Base-by-base conservation (phyloP, 1,140 invertebrate genomes). In the Chymomyza costata region DNA sequence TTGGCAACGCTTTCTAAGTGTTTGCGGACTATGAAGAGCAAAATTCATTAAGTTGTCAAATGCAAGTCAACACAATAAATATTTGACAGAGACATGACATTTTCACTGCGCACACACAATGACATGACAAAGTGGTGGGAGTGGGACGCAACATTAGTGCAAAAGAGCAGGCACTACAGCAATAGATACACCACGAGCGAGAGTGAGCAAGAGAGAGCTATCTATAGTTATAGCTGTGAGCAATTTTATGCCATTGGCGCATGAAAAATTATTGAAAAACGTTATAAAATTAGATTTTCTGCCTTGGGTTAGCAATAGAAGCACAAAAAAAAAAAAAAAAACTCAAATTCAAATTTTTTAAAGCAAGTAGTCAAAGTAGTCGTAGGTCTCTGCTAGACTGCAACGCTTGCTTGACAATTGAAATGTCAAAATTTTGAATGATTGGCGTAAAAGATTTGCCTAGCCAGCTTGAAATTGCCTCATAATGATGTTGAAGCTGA, bases 1-100 rank as follows among this genome's bases (percentile, higher is more conserved):
- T 5, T 15, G 30, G 43, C 28, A 19, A 17, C 25, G 25, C 21
- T 31, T 43, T 28, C 25, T 35, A n/a, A 16, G 19, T 13, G 10
- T 6, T 18, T 8, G 17, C 32, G 8, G 32, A 38, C 32, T 44
- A 37, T 19, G 19, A 51, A 51, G 47, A 32, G 31, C 21, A 55
- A 78, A 82, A 80, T 82, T 82, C 78, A 82, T 78, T 82, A 82
- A 82, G 67, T 78, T 82, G 78, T 82, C 78, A 82, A 82, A 68
- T 78, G 67, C 78, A 82, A 71, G 71, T 82, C 80, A 83, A 78
- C 78, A 73, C 80, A 78, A 68, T 80, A 71, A 30, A 59, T 58
- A 65, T 35, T 44, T 65, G 71, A 73, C 78, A 64, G 41, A 59
- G 55, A 71, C 78, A 82, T 82, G 76, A 67, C 70, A 68, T 46